phyloP scores from a whole-genome alignment of 1,140 invertebrate species.

The Pseudomyrmex flavicornis region DNA sequence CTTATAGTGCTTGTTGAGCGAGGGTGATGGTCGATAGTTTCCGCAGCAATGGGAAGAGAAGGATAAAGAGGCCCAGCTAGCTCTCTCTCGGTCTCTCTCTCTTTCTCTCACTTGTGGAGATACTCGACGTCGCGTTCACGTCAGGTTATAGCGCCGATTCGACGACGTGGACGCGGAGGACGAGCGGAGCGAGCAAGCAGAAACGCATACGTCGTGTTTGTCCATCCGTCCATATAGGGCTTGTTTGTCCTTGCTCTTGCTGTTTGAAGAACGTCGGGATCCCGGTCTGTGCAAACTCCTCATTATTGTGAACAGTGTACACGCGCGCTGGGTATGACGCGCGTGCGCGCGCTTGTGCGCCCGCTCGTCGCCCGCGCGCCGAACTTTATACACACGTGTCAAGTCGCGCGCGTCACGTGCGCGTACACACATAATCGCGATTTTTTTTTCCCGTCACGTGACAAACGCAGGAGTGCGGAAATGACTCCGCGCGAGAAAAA shows the following conservation, averaged over 20 bases:
- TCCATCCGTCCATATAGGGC: slow-evolving; percentile 78
- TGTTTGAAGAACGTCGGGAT: slow-evolving; percentile 83
- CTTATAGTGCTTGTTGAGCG: slow-evolving; percentile 82
- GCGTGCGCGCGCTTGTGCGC: slow-evolving; percentile 61
- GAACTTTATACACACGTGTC: slow-evolving; percentile 61
- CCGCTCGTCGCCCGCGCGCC: slow-evolving; percentile 12
- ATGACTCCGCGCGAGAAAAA: neutral
- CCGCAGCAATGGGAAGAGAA: slow-evolving; percentile 46
- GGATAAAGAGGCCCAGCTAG: slow-evolving; percentile 52
- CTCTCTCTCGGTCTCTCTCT: neutral
- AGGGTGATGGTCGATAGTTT: slow-evolving; percentile 75
- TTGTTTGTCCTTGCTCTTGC: slow-evolving; percentile 78
- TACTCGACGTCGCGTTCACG: slow-evolving; percentile 44
- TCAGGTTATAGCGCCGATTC: slow-evolving; percentile 43
- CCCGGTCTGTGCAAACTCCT: slow-evolving; percentile 83
- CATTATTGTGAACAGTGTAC: slow-evolving; percentile 82
- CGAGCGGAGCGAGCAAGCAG: slow-evolving; percentile 24
- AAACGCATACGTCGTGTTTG: slow-evolving; percentile 72
- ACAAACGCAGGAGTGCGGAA: too few species aligned
- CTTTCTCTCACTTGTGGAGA: neutral
- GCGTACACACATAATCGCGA: slow-evolving; percentile 21
- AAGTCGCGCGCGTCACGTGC: slow-evolving; percentile 40
- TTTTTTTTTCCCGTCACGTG: slow-evolving; percentile 12
- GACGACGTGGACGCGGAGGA: slow-evolving; percentile 33
- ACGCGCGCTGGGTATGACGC: slow-evolving; percentile 66